Conservation (phyloP, 1,140 invertebrate species). For the Ips nitidus region DNA sequence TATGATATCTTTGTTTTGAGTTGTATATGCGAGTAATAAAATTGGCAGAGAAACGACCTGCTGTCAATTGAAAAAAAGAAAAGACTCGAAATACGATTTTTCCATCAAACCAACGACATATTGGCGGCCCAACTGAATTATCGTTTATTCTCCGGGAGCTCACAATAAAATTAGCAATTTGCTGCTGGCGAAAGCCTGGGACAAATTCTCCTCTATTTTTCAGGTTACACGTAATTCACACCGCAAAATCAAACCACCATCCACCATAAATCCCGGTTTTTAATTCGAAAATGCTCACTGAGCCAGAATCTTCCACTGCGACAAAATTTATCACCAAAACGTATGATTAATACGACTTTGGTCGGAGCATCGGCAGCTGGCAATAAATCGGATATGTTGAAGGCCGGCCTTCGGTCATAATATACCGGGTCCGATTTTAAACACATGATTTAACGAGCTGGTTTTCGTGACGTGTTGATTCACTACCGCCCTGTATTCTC, state of each 20-base stretch:
- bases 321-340: slow-evolving; percentile 32
- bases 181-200: neutral
- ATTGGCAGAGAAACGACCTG: no score
- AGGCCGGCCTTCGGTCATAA: slow-evolving; percentile 7
- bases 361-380: slow-evolving; percentile 30
- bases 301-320: slow-evolving; percentile 30
- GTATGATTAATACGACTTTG: slow-evolving; percentile 32
- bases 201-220: slow-evolving; percentile 24
- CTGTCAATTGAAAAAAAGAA: no score
- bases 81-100: no score
- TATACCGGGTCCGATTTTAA: slow-evolving; percentile 15
- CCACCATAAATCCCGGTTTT: slow-evolving; percentile 30
- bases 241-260: slow-evolving; percentile 22
- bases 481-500: neutral
- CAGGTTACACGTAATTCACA: slow-evolving; percentile 18
- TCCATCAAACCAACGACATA: no score
- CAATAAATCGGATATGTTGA: slow-evolving; percentile 24
- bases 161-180: slow-evolving; percentile 14
- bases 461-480: neutral
- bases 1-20: no score
- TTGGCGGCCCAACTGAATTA: neutral
- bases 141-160: neutral
- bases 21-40: no score
- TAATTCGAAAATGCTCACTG: slow-evolving; percentile 34
- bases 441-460: slow-evolving; percentile 15